A percentile compares a stretch with the other conserved stretches of the same genome.
These are phyloP conservation scores for Alviniconcha strummeri DNA, from an alignment of 2,888 invertebrate genomes.

Conservation along the genomic window DNA sequence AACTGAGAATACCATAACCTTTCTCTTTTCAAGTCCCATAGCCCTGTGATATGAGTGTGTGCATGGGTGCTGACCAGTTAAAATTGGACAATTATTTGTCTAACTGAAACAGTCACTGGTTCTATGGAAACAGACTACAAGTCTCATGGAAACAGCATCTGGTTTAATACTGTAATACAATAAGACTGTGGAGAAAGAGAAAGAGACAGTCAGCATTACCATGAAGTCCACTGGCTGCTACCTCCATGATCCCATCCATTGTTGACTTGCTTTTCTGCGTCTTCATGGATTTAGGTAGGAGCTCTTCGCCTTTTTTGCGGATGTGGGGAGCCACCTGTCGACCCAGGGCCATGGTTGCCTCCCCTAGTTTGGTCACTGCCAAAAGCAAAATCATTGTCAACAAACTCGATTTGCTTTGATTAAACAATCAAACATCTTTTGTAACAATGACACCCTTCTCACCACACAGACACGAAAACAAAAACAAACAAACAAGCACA, in stretches of 20 bases:
- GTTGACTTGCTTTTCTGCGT: conserved; percentile 75
- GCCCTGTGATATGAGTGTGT: too few species aligned
- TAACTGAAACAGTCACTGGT: too few species aligned
- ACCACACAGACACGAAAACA: too few species aligned
- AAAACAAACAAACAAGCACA: not conserved
- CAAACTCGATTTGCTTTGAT: not conserved
- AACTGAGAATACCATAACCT: too few species aligned
- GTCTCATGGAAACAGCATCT: too few species aligned
- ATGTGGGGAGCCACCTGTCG: conserved; percentile 82
- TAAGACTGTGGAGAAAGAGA: too few species aligned
- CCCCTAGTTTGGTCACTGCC: conserved; percentile 78
- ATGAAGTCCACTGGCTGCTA: conserved; percentile 83
- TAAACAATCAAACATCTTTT: not conserved
- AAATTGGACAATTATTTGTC: too few species aligned
- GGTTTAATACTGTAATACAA: too few species aligned
- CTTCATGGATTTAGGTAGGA: conserved; percentile 78
- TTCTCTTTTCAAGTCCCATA: too few species aligned
- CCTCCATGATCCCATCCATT: conserved; percentile 79
- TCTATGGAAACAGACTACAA: too few species aligned
- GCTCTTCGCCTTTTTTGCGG: conserved; percentile 79
- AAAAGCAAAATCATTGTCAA: conserved; percentile 34
- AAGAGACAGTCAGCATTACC: conserved; percentile 51
- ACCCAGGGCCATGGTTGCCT: conserved; percentile 82
- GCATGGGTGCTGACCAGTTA: too few species aligned
- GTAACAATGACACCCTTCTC: not conserved